These are phyloP conservation scores for Drosophila siamana DNA, from an alignment of 2,888 invertebrate genomes.

Conservation along the genomic window DNA sequence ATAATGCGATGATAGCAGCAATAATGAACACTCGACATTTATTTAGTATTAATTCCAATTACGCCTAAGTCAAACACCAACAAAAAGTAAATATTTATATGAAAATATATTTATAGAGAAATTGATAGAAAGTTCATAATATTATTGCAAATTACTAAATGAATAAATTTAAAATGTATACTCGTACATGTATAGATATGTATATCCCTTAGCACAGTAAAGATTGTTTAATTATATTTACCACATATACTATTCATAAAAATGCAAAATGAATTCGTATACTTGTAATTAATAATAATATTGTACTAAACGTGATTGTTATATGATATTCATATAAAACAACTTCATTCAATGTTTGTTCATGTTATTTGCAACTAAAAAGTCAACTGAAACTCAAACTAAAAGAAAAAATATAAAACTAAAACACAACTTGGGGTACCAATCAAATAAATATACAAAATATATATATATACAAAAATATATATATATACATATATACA, in stretches of 20 bases:
- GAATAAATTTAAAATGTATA: conserved; percentile 50
- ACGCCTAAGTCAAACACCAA: conserved; percentile 75
- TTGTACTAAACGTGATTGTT: conserved; percentile 67
- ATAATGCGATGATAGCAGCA: background rate
- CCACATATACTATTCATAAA: conserved; percentile 14
- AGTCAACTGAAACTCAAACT: conserved; percentile 49
- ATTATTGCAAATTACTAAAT: conserved; percentile 61
- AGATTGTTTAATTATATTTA: conserved; percentile 59
- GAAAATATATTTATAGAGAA: conserved; percentile 34
- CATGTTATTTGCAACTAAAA: conserved; percentile 77
- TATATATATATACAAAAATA: conserved; percentile 1
- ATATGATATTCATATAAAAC: conserved; percentile 82
- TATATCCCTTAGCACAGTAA: conserved; percentile 54
- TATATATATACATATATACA: background rate
- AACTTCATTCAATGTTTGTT: conserved; percentile 76
- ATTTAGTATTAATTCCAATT: conserved; percentile 49
- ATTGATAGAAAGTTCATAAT: conserved; percentile 59
- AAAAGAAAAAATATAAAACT: conserved; percentile 30
- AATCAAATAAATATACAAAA: conserved; percentile 64
- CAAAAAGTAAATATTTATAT: conserved; percentile 57
- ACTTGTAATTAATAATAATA: conserved; percentile 32
- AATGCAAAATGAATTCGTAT: conserved; percentile 47
- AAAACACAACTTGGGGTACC: conserved; percentile 68
- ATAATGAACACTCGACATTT: conserved; percentile 17
- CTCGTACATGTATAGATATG: conserved; percentile 28